These are phyloP conservation scores for Danaus plexippus DNA, from an alignment of 1,140 invertebrate species.

Conservation along the genomic window DNA sequence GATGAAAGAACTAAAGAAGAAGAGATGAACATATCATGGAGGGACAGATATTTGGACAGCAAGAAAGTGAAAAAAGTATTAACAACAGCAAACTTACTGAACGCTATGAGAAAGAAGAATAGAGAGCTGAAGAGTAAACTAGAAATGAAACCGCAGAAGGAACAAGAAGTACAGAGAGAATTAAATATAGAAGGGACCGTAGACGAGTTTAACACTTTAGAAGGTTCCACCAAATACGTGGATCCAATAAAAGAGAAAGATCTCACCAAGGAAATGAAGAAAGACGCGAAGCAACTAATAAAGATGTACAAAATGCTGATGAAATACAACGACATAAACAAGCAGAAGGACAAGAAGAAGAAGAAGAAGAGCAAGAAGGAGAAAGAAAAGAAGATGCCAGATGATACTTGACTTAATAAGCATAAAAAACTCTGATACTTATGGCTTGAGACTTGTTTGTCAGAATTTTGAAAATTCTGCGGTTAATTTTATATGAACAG, in stretches of 20 bases:
- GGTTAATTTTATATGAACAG: too few relatives aligned
- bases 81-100: conserved; percentile 70
- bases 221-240: conserved; percentile 59
- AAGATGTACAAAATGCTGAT: conserved; percentile 69
- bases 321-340: conserved; percentile 61
- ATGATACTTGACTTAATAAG: too few relatives aligned
- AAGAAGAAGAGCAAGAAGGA: conserved; percentile 57
- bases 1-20: conserved; percentile 48
- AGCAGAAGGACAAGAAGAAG: conserved; percentile 46
- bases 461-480: too few relatives aligned
- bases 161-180: conserved; percentile 13
- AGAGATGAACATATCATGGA: conserved; percentile 58
- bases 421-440: too few relatives aligned
- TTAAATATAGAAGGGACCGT: conserved; percentile 55
- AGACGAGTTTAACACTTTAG: conserved; percentile 61
- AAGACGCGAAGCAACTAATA: conserved; percentile 61
- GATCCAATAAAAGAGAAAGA: conserved; percentile 37
- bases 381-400: conserved; percentile 35
- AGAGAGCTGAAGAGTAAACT: conserved; percentile 71
- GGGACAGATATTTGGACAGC: conserved; percentile 64
- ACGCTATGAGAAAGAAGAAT: conserved; percentile 74
- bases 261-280: conserved; percentile 56
- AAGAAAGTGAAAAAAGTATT: conserved; percentile 73
- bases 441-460: too few relatives aligned
- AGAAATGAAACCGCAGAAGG: conserved; percentile 23